Evolutionary conservation across 1,140 invertebrate species (phyloP), one percentile per base, ranked within the genome.

Genomic region (Caerostris extrusa): DNA sequence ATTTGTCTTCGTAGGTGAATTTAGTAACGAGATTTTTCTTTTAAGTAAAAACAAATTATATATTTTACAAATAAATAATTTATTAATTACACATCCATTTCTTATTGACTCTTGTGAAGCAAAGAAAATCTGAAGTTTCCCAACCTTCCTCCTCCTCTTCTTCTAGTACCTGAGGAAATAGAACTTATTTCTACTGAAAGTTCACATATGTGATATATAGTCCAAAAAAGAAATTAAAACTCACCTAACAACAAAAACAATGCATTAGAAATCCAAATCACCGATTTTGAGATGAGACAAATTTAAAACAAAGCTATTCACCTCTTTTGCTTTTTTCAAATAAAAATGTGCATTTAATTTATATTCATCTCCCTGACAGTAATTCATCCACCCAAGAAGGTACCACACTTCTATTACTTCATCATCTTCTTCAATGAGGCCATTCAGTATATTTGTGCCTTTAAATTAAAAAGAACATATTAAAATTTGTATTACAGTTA

Each of bases 341-440:
- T 96, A 96, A 95, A 95, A 96, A 85, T 95, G 95, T 5, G 96
- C 95, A 95, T 96, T 96, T 86, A 90, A 85, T 90, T 95, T 95
- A 91, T 95, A 96, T 67, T 96, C 96, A 56, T 95, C 94, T 3
- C 96, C 96, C 69, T 96, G 95, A 56, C 95, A 91, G 94, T 95
- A 96, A 93, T 96, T 96, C 60, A 95, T 94, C 95, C 95, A 96
- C 5, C 96, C 96, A 53, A 96, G 94, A 88, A 96, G 58, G 89
- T 95, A 95, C 95, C 93, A 94, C 34, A 95, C 95, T 90, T 96
- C 95, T n/a, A 95, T 93, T 3, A 95, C 95, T 91, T 95, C 95
- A 94, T 96, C 95, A 95, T 96, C 95, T 93, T 96, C 95, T 95
- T 96, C 95, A 67, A 95, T 71, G 56, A 96, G 94, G n/a, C 95